Conservation (phyloP, 2,797 vertebrate species). For the Notolabrus celidotus region DNA sequence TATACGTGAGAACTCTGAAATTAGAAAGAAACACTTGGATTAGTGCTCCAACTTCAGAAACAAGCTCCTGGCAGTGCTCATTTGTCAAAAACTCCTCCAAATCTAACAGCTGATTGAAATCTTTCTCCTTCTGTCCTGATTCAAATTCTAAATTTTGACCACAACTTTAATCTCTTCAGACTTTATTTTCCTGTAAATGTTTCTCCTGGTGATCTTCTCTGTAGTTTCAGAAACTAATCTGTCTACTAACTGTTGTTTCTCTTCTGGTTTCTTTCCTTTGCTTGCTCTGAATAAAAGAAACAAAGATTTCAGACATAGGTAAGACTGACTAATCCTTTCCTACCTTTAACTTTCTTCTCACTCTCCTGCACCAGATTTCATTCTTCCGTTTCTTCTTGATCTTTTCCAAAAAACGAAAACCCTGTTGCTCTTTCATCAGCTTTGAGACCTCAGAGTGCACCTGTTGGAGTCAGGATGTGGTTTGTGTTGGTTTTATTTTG, state of each 20-base stretch:
- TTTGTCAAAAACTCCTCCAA: slow-evolving; percentile 5
- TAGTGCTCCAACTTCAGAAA: slow-evolving; percentile 22
- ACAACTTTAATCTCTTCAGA: slow-evolving; percentile 5
- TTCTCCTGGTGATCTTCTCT: not conserved
- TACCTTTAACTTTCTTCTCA: slow-evolving; percentile 17
- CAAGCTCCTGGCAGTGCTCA: slow-evolving; percentile 10
- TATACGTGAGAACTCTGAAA: slow-evolving; percentile 24
- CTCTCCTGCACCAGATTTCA: not conserved
- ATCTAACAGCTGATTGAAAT: slow-evolving; percentile 28
- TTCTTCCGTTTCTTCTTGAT: not conserved
- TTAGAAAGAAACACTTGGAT: slow-evolving; percentile 2
- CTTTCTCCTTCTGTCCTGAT: slow-evolving; percentile 18
- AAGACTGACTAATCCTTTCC: slow-evolving; percentile 82
- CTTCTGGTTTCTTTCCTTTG: slow-evolving; percentile 55
- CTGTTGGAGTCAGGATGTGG: not conserved
- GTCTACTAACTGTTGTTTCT: slow-evolving; percentile 60
- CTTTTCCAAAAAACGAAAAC: not conserved
- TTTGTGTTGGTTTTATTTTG: not conserved
- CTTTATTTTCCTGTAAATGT: not conserved
- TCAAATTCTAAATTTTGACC: slow-evolving; percentile 7
- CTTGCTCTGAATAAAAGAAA: slow-evolving; percentile 89
- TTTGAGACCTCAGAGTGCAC: not conserved
- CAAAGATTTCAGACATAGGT: slow-evolving; percentile 99
- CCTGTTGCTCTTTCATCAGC: slow-evolving; percentile 10
- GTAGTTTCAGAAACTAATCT: slow-evolving; percentile 7